Conservation (phyloP, 2,113 vertebrate genomes). For the Erythrolamprus reginae region DNA sequence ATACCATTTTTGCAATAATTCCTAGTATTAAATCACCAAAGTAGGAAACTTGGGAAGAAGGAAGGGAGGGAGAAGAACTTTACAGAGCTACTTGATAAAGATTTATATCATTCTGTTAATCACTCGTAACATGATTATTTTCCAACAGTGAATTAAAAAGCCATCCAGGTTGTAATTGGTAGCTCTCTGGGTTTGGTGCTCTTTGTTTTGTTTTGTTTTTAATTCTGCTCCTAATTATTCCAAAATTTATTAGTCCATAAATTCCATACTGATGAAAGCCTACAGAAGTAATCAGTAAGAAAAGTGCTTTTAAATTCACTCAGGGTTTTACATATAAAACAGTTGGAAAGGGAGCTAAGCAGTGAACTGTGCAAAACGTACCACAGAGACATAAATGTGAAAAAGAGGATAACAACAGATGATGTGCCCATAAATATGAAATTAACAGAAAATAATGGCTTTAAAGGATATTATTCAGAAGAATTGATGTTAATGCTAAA, state of each 20-base stretch:
- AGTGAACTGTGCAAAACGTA: slow-evolving; percentile 3
- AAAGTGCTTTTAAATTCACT: slow-evolving; percentile 23
- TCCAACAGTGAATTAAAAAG: neutral
- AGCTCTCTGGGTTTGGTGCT: neutral
- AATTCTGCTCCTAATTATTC: slow-evolving; percentile 29
- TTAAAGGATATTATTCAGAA: slow-evolving; percentile 27
- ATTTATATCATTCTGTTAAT: neutral
- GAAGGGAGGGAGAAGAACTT: neutral
- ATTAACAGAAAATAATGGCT: slow-evolving; percentile 20
- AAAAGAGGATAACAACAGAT: slow-evolving; percentile 14
- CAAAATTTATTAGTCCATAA: slow-evolving; percentile 44
- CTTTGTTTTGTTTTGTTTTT: neutral
- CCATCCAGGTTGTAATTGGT: neutral
- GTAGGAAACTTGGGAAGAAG: neutral
- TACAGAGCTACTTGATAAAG: neutral
- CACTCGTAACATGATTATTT: neutral
- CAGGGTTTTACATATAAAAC: slow-evolving; percentile 26
- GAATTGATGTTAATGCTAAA: slow-evolving; percentile 24
- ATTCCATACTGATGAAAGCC: slow-evolving; percentile 15
- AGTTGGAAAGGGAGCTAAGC: slow-evolving; percentile 36
- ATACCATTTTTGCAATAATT: neutral
- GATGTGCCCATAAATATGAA: slow-evolving; percentile 19
- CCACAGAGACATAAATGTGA: slow-evolving; percentile 17
- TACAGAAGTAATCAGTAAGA: slow-evolving; percentile 1
- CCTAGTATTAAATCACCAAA: neutral